Evolutionary conservation across 2,888 invertebrate genomes (phyloP), one percentile per base, ranked within the genome.

Genomic region (Cryptocephalus primarius): DNA sequence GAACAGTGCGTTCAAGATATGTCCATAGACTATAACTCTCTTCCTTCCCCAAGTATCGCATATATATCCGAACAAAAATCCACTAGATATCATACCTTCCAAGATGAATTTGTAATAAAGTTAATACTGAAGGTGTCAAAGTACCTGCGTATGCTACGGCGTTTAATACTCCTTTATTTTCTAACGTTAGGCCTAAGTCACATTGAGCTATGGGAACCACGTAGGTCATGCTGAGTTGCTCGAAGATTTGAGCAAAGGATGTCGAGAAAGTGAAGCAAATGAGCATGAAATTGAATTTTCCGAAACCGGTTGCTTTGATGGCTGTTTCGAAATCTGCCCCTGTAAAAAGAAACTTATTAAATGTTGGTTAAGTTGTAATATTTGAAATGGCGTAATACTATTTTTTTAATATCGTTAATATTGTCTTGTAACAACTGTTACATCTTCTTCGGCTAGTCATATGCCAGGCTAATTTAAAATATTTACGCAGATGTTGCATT

Each of bases 171-270:
- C 87, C 88, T 73, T 86, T 85, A 44, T 84, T 78, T 14, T 82
- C 61, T 12, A 82, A 67, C 2, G 78, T 75, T 34, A 88, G 70
- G 38, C 78, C 67, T 59, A 88, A 75, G 60, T 85, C 83, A 58
- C 87, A 87, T 63, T 85, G 81, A 0, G 85, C 83, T 31, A 79
- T 75, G 0, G 86, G 84, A 61, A 86, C 73, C 57, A 86, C 78
- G 61, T 81, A 86, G 0, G 85, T 81, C 56, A 80, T 76, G 3
- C 82, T 78, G 45, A 83, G 80, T 49, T 82, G 80, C 60, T 85
- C 83, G 48, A 83, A 83, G n/a, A 81, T 75, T 9, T 78, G 74
- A 10, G 81, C 75, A 73, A 81, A 79, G 58, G 77, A 79, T 22
- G 79, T 78, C 0, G 83, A 80, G 45, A 83, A 62, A 1, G 76